Evolutionary conservation across 2,888 invertebrate species (phyloP), one percentile per base, ranked within the genome.

Genomic region (Diarsia mendica): DNA sequence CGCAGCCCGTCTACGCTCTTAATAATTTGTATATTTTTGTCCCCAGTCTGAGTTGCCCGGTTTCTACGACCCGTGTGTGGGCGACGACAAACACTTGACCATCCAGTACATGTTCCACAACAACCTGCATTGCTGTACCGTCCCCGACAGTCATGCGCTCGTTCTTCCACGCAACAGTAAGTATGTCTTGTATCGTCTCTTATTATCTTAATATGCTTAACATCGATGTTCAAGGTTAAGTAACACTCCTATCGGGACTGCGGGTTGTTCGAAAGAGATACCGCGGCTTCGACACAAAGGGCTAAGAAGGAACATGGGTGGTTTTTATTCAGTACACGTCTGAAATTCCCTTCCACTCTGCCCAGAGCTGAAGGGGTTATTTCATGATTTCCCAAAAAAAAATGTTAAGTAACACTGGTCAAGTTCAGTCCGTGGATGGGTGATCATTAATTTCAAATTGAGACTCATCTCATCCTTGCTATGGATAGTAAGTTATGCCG

Each of bases 1-100:
- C n/a, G n/a, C n/a, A n/a, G n/a, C n/a, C n/a, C n/a, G n/a, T n/a
- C n/a, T n/a, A n/a, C n/a, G n/a, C n/a, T n/a, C n/a, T n/a, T n/a
- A 11, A 39, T 75, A 0, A 75, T 65, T 20, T 75, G 15, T 53
- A 8, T 83, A 78, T 80, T n/a, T 13, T 77, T 84, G 97, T 97
- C 46, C 95, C 3, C 82, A 99, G 99, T 98, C 98, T 92, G 99
- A 99, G 91, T 95, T 99, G 82, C 99, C 99, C 18, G 99, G 99
- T 49, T 99, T 99, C 95, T 99, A 98, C 94, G 99, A 99, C 94
- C 99, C 99, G 0, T 99, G 99, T 85, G 97, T 98, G 71, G 99
- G 99, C 0, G 99, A 99, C 88, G 98, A 98, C 49, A 99, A 99
- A 94, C 97, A 97, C 89, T 96, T 99, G 44, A 97, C 98, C 71